These are phyloP conservation scores for Dendrolimus houi DNA, from an alignment of 2,888 invertebrate genomes.

Conservation along the genomic window DNA sequence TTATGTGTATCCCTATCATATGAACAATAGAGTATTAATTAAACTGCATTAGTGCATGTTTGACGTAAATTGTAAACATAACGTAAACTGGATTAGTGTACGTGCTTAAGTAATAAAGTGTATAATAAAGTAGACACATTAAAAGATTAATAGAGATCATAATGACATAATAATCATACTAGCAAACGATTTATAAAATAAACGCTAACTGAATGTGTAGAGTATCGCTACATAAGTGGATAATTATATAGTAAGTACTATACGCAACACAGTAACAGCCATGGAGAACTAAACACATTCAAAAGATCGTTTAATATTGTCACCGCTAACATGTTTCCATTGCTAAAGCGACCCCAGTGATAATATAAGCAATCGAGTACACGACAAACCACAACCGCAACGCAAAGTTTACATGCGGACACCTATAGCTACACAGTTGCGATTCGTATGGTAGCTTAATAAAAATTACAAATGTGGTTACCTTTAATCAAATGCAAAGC, in stretches of 20 bases:
- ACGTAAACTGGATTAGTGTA: too few relatives aligned
- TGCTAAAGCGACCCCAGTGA: constrained; percentile 33
- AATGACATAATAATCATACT: too few relatives aligned
- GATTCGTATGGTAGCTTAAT: constrained; percentile 36
- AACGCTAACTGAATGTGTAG: too few relatives aligned
- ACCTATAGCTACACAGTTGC: constrained; percentile 22
- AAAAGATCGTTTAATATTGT: constrained; percentile 45
- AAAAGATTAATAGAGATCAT: too few relatives aligned
- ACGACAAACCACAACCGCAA: constrained; percentile 32
- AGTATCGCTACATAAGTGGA: constrained; percentile 2
- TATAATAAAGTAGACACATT: too few relatives aligned
- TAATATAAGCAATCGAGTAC: constrained; percentile 36
- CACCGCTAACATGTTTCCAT: constrained; percentile 42
- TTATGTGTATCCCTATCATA: too few relatives aligned
- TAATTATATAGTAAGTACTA: constrained; percentile 2
- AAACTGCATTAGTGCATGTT: too few relatives aligned
- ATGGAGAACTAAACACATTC: constrained; percentile 31
- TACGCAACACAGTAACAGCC: constrained; percentile 14
- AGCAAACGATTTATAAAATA: too few relatives aligned
- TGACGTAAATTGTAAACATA: too few relatives aligned
- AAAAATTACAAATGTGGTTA: constrained; percentile 63
- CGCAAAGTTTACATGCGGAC: constrained; percentile 23
- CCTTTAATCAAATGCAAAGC: constrained; percentile 71
- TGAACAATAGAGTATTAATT: too few relatives aligned
- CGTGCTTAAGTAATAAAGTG: too few relatives aligned